A percentile compares a stretch with the other conserved stretches of the same genome.
These are phyloP conservation scores for Lathamus discolor DNA, from an alignment of 2,113 vertebrate species.

Conservation along the genomic window DNA sequence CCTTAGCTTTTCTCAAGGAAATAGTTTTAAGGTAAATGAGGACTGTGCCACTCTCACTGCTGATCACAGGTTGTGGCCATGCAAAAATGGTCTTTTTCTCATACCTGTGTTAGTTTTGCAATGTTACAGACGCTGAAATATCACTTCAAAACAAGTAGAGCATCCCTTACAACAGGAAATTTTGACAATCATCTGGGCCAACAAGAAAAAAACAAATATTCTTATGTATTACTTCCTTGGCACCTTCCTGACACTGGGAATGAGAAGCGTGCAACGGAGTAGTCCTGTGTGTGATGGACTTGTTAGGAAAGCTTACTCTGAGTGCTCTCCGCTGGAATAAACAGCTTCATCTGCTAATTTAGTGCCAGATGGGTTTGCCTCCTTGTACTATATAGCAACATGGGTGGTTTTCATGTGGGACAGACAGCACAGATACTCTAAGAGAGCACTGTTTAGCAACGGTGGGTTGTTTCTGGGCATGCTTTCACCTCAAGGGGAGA, in stretches of 20 bases:
- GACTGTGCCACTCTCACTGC: not conserved
- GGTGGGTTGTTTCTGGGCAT: not conserved
- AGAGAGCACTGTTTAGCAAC: accelerated
- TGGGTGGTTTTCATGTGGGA: accelerated
- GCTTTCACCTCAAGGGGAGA: not conserved
- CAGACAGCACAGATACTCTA: accelerated
- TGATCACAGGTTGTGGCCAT: not conserved
- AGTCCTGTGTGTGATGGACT: accelerated
- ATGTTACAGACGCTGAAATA: not conserved
- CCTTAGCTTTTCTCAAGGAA: not conserved
- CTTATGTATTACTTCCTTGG: not conserved
- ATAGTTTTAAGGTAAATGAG: not conserved
- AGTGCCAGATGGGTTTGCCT: accelerated
- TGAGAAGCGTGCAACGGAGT: not conserved
- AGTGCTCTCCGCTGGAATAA: accelerated
- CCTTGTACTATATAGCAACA: accelerated
- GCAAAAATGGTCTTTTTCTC: not conserved
- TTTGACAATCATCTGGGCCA: not conserved
- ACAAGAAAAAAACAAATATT: not conserved
- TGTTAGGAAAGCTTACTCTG: not conserved
- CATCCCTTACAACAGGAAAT: not conserved
- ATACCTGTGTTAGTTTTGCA: not conserved
- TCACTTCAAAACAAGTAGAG: not conserved
- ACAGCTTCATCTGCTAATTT: too few species aligned
- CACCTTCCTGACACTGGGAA: not conserved